Evolutionary conservation across 2,113 vertebrate genomes (phyloP), one percentile per base, ranked within the genome.

Genomic region (Xerus inauris): DNA sequence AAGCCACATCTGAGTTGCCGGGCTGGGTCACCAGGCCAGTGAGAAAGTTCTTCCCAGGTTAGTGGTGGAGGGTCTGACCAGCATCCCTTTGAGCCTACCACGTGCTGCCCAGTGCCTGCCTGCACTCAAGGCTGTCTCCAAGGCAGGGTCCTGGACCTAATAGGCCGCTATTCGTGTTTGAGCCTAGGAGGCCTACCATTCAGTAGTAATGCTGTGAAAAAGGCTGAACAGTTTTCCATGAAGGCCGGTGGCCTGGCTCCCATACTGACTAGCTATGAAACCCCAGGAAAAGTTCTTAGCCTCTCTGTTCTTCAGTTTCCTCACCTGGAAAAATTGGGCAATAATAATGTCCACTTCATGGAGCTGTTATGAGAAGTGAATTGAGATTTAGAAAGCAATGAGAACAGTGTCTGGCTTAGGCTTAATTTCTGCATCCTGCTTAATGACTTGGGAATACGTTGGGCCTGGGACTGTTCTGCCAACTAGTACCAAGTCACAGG

Each of bases 131-230:
- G 28, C 49, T 47, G 51, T 19, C 45, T 8, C 32, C 69, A 9
- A n/a, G 38, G 35, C 35, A 14, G 38, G 38, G 26, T 7, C 6
- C 5, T 28, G 49, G 24, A 35, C 59, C 26, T 35, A 19, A 24
- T 0, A 10, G 71, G 26, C n/a, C 16, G 69, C 45, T 1, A 0
- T 3, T 26, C 8, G 1, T 30, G 30, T 42, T 20, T 69, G 32
- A 47, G 9, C 4, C 20, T 9, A 71, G 77, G 72, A 75, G 16
- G 16, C 1, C 10, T 13, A 8, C 6, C 3, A 57, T 16, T 30
- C 59, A 88, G 38, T 6, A 9, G 5, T 24, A 54, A n/a, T 6
- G 5, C 69, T 2, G 0, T 45, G 45, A 38, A 64, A 38, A 13
- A 76, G 14, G 17, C 30, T 22, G 4, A 11, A 35, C 64, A 8